phyloP scores from a whole-genome alignment of 2,888 invertebrate genomes.

The Chymomyza fuscimana region DNA sequence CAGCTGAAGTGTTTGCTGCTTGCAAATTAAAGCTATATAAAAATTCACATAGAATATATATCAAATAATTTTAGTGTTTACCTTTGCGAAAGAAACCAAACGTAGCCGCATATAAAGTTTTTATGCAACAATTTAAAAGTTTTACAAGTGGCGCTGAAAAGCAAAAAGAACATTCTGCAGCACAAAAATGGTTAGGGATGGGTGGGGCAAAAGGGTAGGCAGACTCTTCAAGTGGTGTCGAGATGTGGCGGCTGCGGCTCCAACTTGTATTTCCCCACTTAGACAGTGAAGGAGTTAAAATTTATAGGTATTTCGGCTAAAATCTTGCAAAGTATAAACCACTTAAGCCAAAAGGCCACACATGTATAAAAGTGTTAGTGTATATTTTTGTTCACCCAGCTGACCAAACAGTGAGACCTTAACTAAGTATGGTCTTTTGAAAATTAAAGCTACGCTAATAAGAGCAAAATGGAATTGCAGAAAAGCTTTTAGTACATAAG shows the following conservation, averaged over 20 bases:
- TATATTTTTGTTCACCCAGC: not conserved
- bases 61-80: not conserved
- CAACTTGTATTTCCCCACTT: slow-evolving; percentile 65
- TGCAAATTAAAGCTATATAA: not conserved
- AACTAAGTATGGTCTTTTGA: no score
- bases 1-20: not conserved
- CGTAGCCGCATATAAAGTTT: slow-evolving; percentile 61
- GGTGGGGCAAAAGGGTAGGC: slow-evolving; percentile 25
- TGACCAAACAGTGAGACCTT: no score
- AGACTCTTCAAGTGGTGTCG: slow-evolving; percentile 38
- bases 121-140: slow-evolving; percentile 72
- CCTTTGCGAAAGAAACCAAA: slow-evolving; percentile 32
- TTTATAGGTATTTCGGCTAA: slow-evolving; percentile 70
- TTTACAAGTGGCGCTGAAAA: slow-evolving; percentile 58
- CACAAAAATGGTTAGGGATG: not conserved
- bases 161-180: slow-evolving; percentile 31
- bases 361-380: slow-evolving; percentile 18
- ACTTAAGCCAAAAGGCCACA: slow-evolving; percentile 51
- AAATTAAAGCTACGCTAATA: no score
- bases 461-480: no score
- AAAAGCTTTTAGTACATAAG: no score
- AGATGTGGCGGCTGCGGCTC: slow-evolving; percentile 32
- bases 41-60: not conserved
- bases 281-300: slow-evolving; percentile 67
- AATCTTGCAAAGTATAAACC: slow-evolving; percentile 70